Base-by-base conservation (phyloP, 2,888 invertebrate genomes). In the Tetragonisca angustula region DNA sequence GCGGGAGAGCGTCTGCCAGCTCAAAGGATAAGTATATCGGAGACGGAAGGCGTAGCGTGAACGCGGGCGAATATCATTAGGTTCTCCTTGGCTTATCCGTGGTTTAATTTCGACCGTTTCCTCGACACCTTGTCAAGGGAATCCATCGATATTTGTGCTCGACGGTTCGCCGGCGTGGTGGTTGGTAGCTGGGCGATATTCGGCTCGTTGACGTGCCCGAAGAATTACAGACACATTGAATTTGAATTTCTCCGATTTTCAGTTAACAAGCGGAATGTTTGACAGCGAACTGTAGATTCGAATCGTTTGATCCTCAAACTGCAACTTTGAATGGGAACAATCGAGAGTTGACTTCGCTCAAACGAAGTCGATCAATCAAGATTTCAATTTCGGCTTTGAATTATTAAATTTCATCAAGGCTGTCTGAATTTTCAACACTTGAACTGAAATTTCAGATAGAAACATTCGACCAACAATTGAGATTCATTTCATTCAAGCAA, bases 51-150 rank as follows among this genome's bases (percentile, higher is more conserved):
- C 5, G 49, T 24, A 56, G 77, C 43, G 52, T 32, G 79, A 88
- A 72, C 32, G 49, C 32, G 43, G 64, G 52, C 36, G 61, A 81
- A 81, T 83, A 72, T 76, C 68, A 54, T 76, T 81, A 64, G 56
- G 27, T 49, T n/a, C 71, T 43, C 49, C 61, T 19, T 27, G 67
- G 62, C 32, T 56, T 32, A 54, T 52, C 21, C 27, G 49, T 50
- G 54, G 59, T 75, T 73, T 81, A 67, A 76, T 78, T 78, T 74
- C 52, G 73, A 54, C 21, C 19, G 43, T 49, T 52, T 50, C 68
- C 24, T 27, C 2, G 56, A 21, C 56, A 50, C 36, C 27, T 50
- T 73, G 62, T 36, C 61, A 17, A 43, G 19, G 36, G 32, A 5
- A 62, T 52, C 11, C 52, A 24, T 50, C n/a, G 24, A 54, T 19